Evolutionary conservation across 2,113 vertebrate genomes (phyloP), one percentile per base, ranked within the genome.

Genomic region (Neogobius melanostomus): DNA sequence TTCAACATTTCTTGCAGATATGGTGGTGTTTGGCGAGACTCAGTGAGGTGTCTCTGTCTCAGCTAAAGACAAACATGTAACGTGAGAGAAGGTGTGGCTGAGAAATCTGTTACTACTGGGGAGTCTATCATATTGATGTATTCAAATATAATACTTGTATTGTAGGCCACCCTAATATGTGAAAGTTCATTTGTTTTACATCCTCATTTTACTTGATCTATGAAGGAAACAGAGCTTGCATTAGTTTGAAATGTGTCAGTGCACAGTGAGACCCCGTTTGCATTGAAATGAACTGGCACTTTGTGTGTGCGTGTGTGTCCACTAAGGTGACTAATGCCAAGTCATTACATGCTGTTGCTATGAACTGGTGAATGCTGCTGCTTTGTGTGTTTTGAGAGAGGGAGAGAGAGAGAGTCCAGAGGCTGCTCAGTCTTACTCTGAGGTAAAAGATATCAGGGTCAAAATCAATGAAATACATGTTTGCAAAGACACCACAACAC

Each of bases 311-410:
- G 51, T 59, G 73, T 36, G 70, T 11, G n/a, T 46, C n/a, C n/a
- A 16, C 10, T 36, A 66, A 57, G 84, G 74, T 90, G 89, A 89
- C 81, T 88, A 82, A 89, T 73, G 67, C 64, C 72, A 49, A 68
- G 78, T 83, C 67, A 86, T 83, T 79, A 76, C 71, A 83, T 87
- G 82, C 65, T 56, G 66, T 80, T 82, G 79, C 84, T 79, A 84
- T 85, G 84, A 79, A 75, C 74, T 81, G 73, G 81, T 80, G 67
- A 69, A 78, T 52, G 65, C 21, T 53, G 7, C n/a, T 28, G 8
- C 64, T 43, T 16, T 17, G 42, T 17, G 60, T 66, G 52, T 50
- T 50, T 8, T 46, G 68, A 11, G 50, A 53, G 6, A 17, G 17
- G 6, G 54, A 7, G 16, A 2, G 47, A 17, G 16, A 17, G 6